phyloP scores from a whole-genome alignment of 2,113 vertebrate genomes.

The Bufo bufo region DNA sequence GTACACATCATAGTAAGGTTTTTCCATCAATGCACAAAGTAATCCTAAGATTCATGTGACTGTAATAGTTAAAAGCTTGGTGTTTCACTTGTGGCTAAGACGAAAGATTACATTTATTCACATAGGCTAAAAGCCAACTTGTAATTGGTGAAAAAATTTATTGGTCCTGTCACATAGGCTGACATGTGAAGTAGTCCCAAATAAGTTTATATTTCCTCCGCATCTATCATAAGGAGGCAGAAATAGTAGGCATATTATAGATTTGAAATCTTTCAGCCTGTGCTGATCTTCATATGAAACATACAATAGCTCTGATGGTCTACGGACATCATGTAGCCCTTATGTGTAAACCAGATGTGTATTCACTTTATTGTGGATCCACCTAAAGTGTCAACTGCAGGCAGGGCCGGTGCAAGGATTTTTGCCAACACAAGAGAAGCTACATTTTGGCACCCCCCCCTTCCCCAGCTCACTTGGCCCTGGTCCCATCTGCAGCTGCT shows the following conservation, averaged over 20 bases:
- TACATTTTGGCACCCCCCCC: no score
- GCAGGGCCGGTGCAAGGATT: no score
- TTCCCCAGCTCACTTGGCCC: no score
- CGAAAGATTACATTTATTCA: constrained; percentile 14
- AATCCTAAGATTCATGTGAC: constrained; percentile 17
- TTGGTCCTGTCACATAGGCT: background rate
- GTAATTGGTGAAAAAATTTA: constrained; percentile 13
- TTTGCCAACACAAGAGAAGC: no score
- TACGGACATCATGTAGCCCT: no score
- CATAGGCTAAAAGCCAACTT: constrained; percentile 20
- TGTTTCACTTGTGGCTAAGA: background rate
- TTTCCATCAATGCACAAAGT: constrained; percentile 35
- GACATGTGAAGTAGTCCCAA: constrained; percentile 20
- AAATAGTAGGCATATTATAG: background rate
- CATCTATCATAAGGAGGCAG: background rate
- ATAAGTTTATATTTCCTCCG: constrained; percentile 11
- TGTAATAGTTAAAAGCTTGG: constrained; percentile 12
- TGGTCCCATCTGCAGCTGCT: no score
- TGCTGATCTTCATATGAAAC: background rate
- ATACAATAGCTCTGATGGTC: background rate
- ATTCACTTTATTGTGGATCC: no score
- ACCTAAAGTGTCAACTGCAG: no score
- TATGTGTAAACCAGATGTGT: background rate
- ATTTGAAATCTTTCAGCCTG: background rate
- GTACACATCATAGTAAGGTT: background rate